Conservation (phyloP, 2,113 vertebrate species). For the Acinonyx jubatus region DNA sequence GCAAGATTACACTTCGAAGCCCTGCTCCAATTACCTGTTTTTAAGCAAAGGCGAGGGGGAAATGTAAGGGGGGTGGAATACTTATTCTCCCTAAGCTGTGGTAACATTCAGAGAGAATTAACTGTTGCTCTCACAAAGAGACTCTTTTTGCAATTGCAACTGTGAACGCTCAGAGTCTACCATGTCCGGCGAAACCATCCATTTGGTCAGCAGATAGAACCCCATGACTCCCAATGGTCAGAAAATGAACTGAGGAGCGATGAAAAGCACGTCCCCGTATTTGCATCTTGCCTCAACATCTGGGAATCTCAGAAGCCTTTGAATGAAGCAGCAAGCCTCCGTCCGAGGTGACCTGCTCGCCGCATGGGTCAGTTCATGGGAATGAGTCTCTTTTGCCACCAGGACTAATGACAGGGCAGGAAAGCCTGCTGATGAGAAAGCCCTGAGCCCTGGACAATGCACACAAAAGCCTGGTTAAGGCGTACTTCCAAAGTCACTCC, state of each 20-base stretch:
- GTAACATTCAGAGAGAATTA: conserved; percentile 71
- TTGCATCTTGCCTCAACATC: conserved; percentile 67
- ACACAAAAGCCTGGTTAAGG: conserved; percentile 78
- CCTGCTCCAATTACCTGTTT: conserved; percentile 76
- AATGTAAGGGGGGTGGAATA: conserved; percentile 45
- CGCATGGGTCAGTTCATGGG: conserved; percentile 77
- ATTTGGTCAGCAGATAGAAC: background rate
- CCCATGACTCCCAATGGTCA: background rate
- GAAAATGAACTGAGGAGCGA: background rate
- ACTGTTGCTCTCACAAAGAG: conserved; percentile 66
- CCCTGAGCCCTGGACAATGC: conserved; percentile 64
- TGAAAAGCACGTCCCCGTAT: conserved; percentile 15
- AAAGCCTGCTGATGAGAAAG: conserved; percentile 82
- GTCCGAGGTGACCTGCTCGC: conserved; percentile 70
- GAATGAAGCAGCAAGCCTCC: conserved; percentile 58
- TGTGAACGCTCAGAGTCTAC: conserved; percentile 41
- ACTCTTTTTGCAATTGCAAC: conserved; percentile 10
- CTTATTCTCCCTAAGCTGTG: conserved; percentile 53
- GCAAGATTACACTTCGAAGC: conserved; percentile 82
- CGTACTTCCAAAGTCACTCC: conserved; percentile 69
- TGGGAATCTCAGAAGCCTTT: conserved; percentile 45
- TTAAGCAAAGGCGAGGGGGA: conserved; percentile 69
- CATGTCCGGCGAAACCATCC: background rate
- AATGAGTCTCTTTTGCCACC: conserved; percentile 75
- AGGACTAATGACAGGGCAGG: conserved; percentile 84